Base-by-base conservation (phyloP, 2,888 invertebrate species). In the Dryadula phaetusa region DNA sequence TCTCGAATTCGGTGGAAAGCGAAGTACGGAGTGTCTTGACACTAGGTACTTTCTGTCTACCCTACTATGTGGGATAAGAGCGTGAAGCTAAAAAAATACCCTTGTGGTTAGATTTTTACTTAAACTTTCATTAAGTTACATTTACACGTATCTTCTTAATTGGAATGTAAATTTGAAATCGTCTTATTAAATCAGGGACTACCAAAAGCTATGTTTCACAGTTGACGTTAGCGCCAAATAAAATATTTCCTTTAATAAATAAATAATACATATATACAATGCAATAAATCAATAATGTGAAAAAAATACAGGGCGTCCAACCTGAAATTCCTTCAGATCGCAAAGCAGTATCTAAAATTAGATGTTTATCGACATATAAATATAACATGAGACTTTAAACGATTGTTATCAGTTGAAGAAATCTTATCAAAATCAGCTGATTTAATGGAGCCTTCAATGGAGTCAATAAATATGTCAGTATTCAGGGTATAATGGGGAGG, bases 391-490 rank as follows among this genome's bases (percentile, higher is more conserved):
- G 67, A 14, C 67, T 66, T 66, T 68, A 72, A 70, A 70, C 54
- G 69, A 70, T 64, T 67, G 71, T 75, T 76, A 76, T 76, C 76
- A 73, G 64, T 70, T 67, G 66, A 81, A 83, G 66, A 83, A 86
- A 88, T 90, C 85, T 85, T 87, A 88, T 90, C 90, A 74, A 70
- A 74, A 84, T 82, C 83, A 72, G 72, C 66, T 73, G 80, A 85
- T 86, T 84, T 82, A 77, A 77, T 76, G 75, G 67, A 69, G 56
- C 75, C 75, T 76, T 78, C 76, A 75, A 76, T 78, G 74, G 73
- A 81, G 80, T 77, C 87, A 87, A 92, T 92, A 92, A 92, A 91
- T 90, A 90, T 86, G 87, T 90, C 91, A 83, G 72, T 52, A 62
- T 73, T 8, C 77, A 75, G 82, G 79, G 85, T 86, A 81, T 87